Base-by-base conservation (phyloP, 2,888 invertebrate species). In the Lordiphosa andalusiaca region DNA sequence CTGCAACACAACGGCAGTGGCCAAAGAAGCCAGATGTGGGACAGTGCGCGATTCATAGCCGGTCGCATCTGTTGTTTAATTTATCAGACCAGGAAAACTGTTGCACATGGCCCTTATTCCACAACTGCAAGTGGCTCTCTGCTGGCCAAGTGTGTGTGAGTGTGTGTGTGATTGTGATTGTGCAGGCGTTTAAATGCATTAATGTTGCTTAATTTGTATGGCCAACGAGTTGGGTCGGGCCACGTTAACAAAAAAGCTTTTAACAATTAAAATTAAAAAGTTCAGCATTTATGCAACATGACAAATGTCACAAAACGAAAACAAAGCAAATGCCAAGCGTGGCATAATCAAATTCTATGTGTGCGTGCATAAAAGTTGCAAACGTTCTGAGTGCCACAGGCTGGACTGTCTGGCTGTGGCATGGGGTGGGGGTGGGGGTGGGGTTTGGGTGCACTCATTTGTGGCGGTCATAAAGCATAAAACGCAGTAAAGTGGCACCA, bases 401-500 rank as follows among this genome's bases (percentile, higher is more conserved):
- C 36, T 36, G 42, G 41, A 10, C 55, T 57, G 69, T 55, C 61
- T 57, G 71, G 33, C 65, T 64, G 60, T 49, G 44, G 64, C 68
- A 68, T 1, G 68, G 75, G 71, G n/a, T n/a, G n/a, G n/a, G n/a
- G n/a, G n/a, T n/a, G n/a, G n/a, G n/a, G n/a, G n/a, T n/a, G n/a
- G n/a, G n/a, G n/a, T n/a, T n/a, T n/a, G n/a, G 73, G 69, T 62
- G 69, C 69, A 58, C 71, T 77, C 75, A 74, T 73, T 80, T 74
- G 76, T 82, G 86, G 76, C 77, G 86, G 73, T 80, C 85, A 86
- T 82, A 86, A 82, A 86, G 85, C 86, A 85, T 84, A 84, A 86
- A 85, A 83, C 73, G 81, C 73, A 81, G 30, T 76, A 81, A 85
- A 84, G 71, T 75, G 73, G 76, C 75, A 78, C 77, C 78, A 84